Percentiles rank a stretch among this genome's conserved stretches.
These are phyloP conservation scores for Philopotamus ludificatus DNA, from an alignment of 1,140 invertebrate species.

Conservation along the genomic window DNA sequence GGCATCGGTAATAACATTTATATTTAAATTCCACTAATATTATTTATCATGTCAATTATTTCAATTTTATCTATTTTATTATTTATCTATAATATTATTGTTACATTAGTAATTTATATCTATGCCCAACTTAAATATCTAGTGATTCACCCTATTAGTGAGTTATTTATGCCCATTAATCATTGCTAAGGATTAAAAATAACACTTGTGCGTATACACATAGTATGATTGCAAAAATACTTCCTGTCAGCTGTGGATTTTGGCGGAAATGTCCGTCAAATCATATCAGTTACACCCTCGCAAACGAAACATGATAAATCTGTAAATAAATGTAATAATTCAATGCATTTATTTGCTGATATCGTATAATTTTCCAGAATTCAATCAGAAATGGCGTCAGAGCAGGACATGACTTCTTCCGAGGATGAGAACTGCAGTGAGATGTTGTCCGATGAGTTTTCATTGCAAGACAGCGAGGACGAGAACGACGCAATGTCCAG, in stretches of 20 bases:
- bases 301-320: constrained; percentile 12
- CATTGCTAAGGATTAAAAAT: too few species aligned
- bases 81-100: too few species aligned
- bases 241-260: constrained; percentile 18
- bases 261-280: constrained; percentile 18
- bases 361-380: background rate
- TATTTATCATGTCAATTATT: too few species aligned
- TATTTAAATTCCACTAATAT: too few species aligned
- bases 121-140: too few species aligned
- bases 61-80: too few species aligned
- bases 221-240: constrained; percentile 21
- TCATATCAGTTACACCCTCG: constrained; percentile 12
- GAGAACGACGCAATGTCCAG: constrained; percentile 12
- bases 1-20: too few species aligned
- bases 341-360: background rate
- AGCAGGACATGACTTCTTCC: constrained; percentile 53
- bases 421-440: constrained; percentile 54
- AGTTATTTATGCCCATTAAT: too few species aligned
- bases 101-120: too few species aligned
- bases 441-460: constrained; percentile 55
- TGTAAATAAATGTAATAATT: constrained; percentile 8
- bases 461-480: constrained; percentile 47
- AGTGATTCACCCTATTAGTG: too few species aligned
- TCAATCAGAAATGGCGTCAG: constrained; percentile 45
- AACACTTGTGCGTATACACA: background rate